These are phyloP conservation scores for Hydropsyche betteni DNA, from an alignment of 2,888 invertebrate species.

Conservation along the genomic window DNA sequence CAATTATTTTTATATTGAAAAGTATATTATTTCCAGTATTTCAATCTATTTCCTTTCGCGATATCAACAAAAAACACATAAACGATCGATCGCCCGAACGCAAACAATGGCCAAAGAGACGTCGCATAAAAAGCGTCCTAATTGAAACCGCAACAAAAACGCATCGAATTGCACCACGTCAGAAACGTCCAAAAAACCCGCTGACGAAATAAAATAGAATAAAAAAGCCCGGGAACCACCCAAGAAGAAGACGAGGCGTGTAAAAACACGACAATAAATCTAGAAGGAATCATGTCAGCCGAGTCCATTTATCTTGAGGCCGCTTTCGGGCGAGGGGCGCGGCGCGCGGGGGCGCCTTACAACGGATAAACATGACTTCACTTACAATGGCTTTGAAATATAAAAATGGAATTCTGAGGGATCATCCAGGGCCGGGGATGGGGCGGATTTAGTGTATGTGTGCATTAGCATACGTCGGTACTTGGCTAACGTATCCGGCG, in stretches of 20 bases:
- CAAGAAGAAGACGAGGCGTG: neutral
- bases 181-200: no score
- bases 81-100: no score
- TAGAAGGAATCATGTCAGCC: constrained; percentile 44
- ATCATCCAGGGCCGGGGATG: neutral
- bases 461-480: constrained; percentile 36
- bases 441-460: constrained; percentile 1
- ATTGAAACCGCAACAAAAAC: no score
- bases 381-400: constrained; percentile 39
- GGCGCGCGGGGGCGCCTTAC: constrained; percentile 11
- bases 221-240: no score
- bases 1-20: no score
- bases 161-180: no score
- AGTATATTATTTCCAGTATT: no score
- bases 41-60: no score
- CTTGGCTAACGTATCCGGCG: constrained; percentile 24
- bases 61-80: no score
- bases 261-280: constrained; percentile 44
- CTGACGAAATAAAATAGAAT: no score
- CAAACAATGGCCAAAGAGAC: no score
- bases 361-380: constrained; percentile 38
- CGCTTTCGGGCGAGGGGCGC: neutral
- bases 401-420: constrained; percentile 34
- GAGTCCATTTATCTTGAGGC: constrained; percentile 43
- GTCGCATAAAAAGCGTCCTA: no score